Evolutionary conservation across 2,797 vertebrate species (phyloP), one percentile per base, ranked within the genome.

Genomic region (Amblyopsis hoosieri): DNA sequence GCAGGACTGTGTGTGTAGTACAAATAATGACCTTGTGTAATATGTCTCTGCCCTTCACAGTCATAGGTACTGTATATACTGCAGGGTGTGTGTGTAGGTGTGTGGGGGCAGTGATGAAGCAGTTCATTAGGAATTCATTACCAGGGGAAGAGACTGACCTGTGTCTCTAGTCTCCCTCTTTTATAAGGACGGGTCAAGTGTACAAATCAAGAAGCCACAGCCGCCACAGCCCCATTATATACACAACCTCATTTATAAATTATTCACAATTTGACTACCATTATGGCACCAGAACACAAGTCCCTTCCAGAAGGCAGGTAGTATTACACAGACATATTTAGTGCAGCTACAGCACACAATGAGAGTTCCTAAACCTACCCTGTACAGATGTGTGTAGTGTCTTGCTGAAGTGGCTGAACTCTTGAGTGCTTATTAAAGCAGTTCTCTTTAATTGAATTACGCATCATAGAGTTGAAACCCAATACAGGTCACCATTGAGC

Each of bases 51-150:
- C 29, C 50, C 42, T 29, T 64, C 49, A 48, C 29, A n/a, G 31
- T 31, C 19, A 31, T 56, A 12, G 60, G 53, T 51, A 17, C 11
- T 49, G 14, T 60, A 45, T 48, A 10, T 50, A 8, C 17, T 12
- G 2, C 6, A 23, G 58, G 51, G 54, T 45, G 53, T 66, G 46
- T 71, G 29, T 54, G 45, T 60, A 45, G 63, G 31, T 15, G 10
- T 60, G 19, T 15, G 54, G 31, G 53, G 12, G 45, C 37, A 29
- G 46, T 45, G 48, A 67, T 60, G 13, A 17, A 29, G 12, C 67
- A 79, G 72, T 78, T 87, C 72, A 81, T 75, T 59, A 74, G 58
- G 59, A 74, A 78, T 78, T 77, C 72, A 77, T 54, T 64, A 72
- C 54, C 75, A 52, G 48, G 55, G 12, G 54, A 66, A 56, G 61